These are phyloP conservation scores for Cyprinodon brontotheroides DNA, from an alignment of 2,113 vertebrate genomes.

Conservation along the genomic window DNA sequence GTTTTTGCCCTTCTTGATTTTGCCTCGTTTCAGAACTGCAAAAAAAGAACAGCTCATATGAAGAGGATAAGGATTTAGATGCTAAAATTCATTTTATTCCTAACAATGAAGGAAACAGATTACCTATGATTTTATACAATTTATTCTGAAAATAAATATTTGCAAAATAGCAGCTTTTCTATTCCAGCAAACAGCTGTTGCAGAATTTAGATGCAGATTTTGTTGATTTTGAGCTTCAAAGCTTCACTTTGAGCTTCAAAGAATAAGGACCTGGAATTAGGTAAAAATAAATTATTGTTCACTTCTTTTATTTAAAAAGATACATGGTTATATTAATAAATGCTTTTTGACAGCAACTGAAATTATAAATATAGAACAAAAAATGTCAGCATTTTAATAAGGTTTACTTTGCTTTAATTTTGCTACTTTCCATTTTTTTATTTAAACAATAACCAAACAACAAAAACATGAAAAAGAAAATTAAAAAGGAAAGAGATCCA, in stretches of 20 bases:
- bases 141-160: neutral
- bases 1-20: conserved; percentile 89
- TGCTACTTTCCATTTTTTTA: too few relatives aligned
- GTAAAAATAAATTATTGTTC: too few relatives aligned
- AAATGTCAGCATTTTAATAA: too few relatives aligned
- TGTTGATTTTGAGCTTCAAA: neutral
- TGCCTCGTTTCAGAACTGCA: conserved; percentile 92
- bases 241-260: neutral
- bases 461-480: too few relatives aligned
- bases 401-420: too few relatives aligned
- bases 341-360: too few relatives aligned
- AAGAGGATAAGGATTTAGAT: neutral
- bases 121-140: too few relatives aligned
- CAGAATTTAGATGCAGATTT: neutral
- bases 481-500: too few relatives aligned
- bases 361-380: too few relatives aligned
- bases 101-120: neutral
- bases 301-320: too few relatives aligned
- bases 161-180: neutral
- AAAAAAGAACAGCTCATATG: neutral
- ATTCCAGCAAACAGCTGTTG: neutral
- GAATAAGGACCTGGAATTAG: neutral
- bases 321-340: too few relatives aligned
- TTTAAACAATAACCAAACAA: too few relatives aligned
- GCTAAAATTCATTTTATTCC: neutral